These are phyloP conservation scores for Baccha elongata DNA, from an alignment of 2,888 invertebrate species.

Conservation along the genomic window DNA sequence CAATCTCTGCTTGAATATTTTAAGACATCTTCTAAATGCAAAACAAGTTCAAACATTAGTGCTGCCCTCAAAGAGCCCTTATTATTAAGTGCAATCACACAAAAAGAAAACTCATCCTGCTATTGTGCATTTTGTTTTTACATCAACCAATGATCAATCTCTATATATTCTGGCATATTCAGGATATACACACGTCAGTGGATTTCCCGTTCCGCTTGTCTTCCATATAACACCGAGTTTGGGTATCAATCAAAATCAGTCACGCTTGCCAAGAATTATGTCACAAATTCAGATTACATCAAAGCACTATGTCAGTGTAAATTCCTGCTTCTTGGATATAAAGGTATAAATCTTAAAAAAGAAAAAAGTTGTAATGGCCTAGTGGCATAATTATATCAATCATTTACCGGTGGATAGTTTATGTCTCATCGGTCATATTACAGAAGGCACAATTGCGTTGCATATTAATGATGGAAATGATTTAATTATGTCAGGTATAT, in stretches of 20 bases:
- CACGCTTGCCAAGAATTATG: slow-evolving; percentile 69
- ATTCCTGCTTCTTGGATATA: background rate
- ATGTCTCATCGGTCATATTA: slow-evolving; percentile 67
- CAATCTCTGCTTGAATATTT: background rate
- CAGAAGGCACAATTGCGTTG: slow-evolving; percentile 46
- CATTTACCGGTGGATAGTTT: slow-evolving; percentile 44
- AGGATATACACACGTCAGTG: slow-evolving; percentile 41
- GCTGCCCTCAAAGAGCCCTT: slow-evolving; percentile 54
- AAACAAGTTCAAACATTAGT: slow-evolving; percentile 66
- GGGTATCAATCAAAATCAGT: slow-evolving; percentile 71
- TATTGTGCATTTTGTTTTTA: slow-evolving; percentile 26
- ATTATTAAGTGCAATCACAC: slow-evolving; percentile 40
- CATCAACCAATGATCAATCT: slow-evolving; percentile 64
- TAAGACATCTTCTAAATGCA: slow-evolving; percentile 24
- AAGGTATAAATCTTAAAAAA: background rate
- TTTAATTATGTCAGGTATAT: slow-evolving; percentile 73
- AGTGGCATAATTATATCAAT: slow-evolving; percentile 71
- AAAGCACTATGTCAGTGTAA: slow-evolving; percentile 31
- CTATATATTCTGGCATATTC: slow-evolving; percentile 40
- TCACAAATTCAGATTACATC: slow-evolving; percentile 66
- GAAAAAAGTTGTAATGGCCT: slow-evolving; percentile 28
- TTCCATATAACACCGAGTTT: slow-evolving; percentile 6
- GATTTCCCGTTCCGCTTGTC: slow-evolving; percentile 52
- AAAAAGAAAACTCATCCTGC: slow-evolving; percentile 36
- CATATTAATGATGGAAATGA: slow-evolving; percentile 64